phyloP scores from a whole-genome alignment of 64 coral and sea anemone species.

The Pachyseris speciosa region DNA sequence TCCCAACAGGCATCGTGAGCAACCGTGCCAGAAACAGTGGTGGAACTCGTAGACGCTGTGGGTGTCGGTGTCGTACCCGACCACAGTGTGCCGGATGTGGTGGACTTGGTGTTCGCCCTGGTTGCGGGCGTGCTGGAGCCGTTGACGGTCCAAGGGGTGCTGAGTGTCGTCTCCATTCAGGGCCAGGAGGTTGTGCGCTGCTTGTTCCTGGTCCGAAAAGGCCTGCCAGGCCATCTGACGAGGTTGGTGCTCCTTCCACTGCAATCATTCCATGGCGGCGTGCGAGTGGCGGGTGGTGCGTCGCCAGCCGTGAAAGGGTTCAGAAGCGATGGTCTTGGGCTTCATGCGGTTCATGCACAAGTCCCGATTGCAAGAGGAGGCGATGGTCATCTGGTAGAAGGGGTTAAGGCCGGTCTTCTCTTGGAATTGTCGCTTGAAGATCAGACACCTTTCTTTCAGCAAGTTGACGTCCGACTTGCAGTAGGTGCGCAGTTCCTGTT shows the following conservation, averaged over 20 bases:
- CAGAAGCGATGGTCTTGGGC: not conserved
- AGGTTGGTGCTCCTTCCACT: not conserved
- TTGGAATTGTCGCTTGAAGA: not conserved
- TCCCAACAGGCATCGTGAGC: no score
- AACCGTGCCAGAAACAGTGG: no score
- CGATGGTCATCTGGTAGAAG: not conserved
- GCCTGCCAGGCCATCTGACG: no score
- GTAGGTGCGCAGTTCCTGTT: slow-evolving; percentile 5
- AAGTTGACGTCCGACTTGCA: slow-evolving; percentile 3
- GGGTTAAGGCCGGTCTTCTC: not conserved
- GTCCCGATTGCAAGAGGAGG: not conserved
- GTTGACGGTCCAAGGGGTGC: no score
- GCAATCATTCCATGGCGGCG: not conserved
- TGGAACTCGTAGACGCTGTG: not conserved
- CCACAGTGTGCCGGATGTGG: not conserved
- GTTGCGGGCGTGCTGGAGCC: not conserved
- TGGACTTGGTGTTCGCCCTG: not conserved
- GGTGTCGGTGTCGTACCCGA: not conserved
- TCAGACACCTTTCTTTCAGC: not conserved
- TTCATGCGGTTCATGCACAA: no score
- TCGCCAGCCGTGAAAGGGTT: not conserved
- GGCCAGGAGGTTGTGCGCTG: no score
- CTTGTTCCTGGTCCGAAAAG: no score
- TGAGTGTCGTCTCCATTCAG: no score
- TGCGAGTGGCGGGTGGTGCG: not conserved